phyloP scores from a whole-genome alignment of 2,797 vertebrate genomes.

The Neoniphon sammara region DNA sequence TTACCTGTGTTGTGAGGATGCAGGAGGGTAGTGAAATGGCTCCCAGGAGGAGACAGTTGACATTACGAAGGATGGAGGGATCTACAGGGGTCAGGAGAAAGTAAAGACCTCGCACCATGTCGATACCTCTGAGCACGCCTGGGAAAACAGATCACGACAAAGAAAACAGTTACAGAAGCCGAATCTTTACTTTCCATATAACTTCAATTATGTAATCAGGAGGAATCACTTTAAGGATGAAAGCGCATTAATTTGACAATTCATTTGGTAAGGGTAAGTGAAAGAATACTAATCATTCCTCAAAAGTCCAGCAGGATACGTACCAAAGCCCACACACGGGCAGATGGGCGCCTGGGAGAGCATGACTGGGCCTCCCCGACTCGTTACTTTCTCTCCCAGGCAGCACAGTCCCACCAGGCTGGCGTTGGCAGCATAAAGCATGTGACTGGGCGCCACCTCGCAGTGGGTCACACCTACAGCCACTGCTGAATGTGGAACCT shows the following conservation, averaged over 20 bases:
- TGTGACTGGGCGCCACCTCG: constrained; percentile 88
- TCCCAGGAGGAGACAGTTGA: constrained; percentile 94
- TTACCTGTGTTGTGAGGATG: constrained; percentile 90
- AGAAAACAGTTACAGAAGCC: neutral
- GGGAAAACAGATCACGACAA: constrained; percentile 13
- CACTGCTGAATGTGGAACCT: constrained; percentile 90
- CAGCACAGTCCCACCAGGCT: constrained; percentile 93
- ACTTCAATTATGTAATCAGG: neutral
- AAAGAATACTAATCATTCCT: too few relatives aligned
- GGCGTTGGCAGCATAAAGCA: constrained; percentile 89
- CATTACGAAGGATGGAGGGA: constrained; percentile 83
- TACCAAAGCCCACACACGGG: constrained; percentile 93
- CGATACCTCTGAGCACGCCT: constrained; percentile 93
- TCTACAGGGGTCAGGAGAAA: constrained; percentile 89
- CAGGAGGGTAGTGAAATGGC: constrained; percentile 86
- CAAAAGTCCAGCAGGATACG: constrained; percentile 52
- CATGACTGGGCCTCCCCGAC: constrained; percentile 85
- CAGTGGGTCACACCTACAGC: constrained; percentile 88
- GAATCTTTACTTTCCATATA: neutral
- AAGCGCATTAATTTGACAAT: neutral
- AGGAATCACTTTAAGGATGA: neutral
- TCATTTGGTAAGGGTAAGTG: neutral
- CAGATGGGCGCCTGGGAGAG: constrained; percentile 90
- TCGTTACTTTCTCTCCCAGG: constrained; percentile 85
- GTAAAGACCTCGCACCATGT: constrained; percentile 89